A percentile compares a stretch with the other conserved stretches of the same genome.
These are phyloP conservation scores for Cotesia congregata DNA, from an alignment of 2,888 invertebrate species.

Conservation along the genomic window DNA sequence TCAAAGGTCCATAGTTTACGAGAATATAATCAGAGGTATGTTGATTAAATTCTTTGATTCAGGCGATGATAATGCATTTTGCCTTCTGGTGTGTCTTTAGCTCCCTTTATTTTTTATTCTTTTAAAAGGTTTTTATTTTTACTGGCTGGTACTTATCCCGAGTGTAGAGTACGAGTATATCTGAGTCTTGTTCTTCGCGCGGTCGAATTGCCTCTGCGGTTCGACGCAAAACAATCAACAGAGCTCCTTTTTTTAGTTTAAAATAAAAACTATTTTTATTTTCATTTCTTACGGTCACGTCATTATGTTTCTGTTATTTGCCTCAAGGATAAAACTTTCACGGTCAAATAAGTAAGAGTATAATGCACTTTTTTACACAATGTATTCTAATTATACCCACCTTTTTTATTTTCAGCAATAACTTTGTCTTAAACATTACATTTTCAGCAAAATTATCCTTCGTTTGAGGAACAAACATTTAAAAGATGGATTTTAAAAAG, in stretches of 20 bases:
- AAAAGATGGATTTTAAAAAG: too few species aligned
- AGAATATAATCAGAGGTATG: not conserved
- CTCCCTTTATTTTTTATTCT: conserved; percentile 20
- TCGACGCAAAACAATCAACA: conserved; percentile 61
- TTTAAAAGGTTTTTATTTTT: conserved; percentile 7
- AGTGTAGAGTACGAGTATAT: not conserved
- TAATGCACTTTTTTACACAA: conserved; percentile 9
- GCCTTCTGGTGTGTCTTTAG: conserved; percentile 29
- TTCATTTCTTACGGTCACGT: conserved; percentile 22
- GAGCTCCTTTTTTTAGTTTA: conserved; percentile 30
- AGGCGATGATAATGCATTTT: conserved; percentile 36
- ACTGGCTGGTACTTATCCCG: conserved; percentile 8
- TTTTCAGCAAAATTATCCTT: too few species aligned
- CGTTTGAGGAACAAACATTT: too few species aligned
- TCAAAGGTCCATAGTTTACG: conserved; percentile 8
- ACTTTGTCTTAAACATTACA: too few species aligned
- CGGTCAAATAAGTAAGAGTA: conserved; percentile 47
- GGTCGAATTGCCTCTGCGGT: conserved; percentile 61
- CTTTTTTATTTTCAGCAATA: too few species aligned
- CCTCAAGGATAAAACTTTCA: conserved; percentile 49
- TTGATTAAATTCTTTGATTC: conserved; percentile 38
- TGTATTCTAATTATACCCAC: not conserved
- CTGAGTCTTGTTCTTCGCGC: conserved; percentile 40
- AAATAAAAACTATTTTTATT: conserved; percentile 18
- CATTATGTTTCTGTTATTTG: conserved; percentile 17